Conservation (phyloP, 2,797 vertebrate species). For the Catamblyrhynchus diadema region DNA sequence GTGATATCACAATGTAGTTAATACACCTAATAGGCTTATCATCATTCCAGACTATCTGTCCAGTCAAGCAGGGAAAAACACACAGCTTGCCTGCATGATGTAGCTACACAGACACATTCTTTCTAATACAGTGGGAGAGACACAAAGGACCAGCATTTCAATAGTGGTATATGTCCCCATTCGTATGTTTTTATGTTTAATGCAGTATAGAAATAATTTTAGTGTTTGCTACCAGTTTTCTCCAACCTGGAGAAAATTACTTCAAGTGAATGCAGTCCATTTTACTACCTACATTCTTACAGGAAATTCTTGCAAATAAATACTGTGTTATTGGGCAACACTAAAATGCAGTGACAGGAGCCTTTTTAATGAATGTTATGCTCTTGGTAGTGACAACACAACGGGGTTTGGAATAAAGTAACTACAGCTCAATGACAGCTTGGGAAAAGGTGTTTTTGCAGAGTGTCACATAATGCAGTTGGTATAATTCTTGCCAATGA, state of each 20-base stretch:
- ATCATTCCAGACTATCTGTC: not conserved
- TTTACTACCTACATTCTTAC: not conserved
- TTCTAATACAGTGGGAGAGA: not conserved
- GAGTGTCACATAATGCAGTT: not conserved
- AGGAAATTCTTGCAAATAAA: slow-evolving; percentile 24
- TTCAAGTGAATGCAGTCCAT: not conserved
- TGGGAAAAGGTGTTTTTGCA: slow-evolving; percentile 9
- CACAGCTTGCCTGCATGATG: not conserved
- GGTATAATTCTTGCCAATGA: not conserved
- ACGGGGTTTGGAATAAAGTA: not conserved
- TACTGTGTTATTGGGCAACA: not conserved
- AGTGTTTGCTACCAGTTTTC: not conserved
- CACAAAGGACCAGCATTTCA: not conserved
- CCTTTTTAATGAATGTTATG: not conserved
- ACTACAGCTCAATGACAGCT: not conserved
- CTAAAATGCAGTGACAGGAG: not conserved
- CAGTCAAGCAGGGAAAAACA: not conserved
- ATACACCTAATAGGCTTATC: not conserved
- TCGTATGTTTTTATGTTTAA: not conserved
- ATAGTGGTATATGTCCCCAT: not conserved
- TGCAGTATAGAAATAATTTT: not conserved
- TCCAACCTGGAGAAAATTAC: not conserved
- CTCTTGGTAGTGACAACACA: not conserved
- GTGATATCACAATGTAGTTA: not conserved
- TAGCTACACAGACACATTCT: not conserved